A percentile compares a stretch with the other conserved stretches of the same genome.
These are phyloP conservation scores for Octodon degus DNA, from an alignment of 2,113 vertebrate genomes.

Conservation along the genomic window DNA sequence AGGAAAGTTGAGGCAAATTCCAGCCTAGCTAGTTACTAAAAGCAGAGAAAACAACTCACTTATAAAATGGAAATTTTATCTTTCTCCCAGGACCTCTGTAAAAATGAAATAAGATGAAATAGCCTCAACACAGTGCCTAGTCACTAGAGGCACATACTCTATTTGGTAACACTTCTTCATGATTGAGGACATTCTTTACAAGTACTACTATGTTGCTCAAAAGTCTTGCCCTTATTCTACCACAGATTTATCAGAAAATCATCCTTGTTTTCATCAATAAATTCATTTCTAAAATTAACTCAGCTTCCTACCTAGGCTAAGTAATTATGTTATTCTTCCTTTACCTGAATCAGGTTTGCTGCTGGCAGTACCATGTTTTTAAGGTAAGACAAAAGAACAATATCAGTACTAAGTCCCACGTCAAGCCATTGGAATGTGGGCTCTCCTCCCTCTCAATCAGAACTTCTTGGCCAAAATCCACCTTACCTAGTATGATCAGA, in stretches of 20 bases:
- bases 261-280: not conserved
- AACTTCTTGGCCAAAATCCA: not conserved
- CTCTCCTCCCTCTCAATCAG: not conserved
- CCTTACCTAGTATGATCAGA: not conserved
- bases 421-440: not conserved
- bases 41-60: not conserved
- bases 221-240: not conserved
- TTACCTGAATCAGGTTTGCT: not conserved
- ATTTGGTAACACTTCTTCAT: not conserved
- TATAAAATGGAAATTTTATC: not conserved
- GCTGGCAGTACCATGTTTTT: not conserved
- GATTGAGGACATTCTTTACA: not conserved
- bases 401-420: not conserved
- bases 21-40: not conserved
- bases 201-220: not conserved
- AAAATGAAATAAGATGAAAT: constrained; percentile 31
- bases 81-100: not conserved
- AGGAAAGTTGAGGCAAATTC: not conserved
- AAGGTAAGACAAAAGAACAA: not conserved
- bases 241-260: not conserved
- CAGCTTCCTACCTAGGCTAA: not conserved
- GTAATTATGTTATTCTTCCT: not conserved
- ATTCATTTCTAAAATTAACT: constrained; percentile 1
- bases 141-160: not conserved
- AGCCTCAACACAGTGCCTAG: not conserved